Evolutionary conservation across 2,113 vertebrate species (phyloP).

Genomic region (Conger conger): DNA sequence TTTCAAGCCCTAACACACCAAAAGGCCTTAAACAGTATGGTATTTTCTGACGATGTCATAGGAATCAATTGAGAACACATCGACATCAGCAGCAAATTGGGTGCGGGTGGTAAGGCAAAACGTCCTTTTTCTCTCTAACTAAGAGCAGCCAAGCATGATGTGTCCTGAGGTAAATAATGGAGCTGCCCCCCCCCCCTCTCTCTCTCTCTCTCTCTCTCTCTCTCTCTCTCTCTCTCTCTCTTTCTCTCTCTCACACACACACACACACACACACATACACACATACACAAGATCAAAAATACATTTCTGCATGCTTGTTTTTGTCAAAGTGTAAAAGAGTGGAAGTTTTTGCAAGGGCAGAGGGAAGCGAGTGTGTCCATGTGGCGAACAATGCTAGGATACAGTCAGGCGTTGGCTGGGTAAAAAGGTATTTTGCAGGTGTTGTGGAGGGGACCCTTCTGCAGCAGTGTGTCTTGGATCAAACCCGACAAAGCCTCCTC

Average conservation of each 20-base stretch:
- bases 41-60: constrained; percentile 67
- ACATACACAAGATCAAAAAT: background rate
- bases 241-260: constrained; percentile 39
- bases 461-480: constrained; percentile 73
- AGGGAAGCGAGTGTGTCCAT: background rate
- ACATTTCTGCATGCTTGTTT: background rate
- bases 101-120: constrained; percentile 54
- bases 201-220: constrained; percentile 3
- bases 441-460: constrained; percentile 72
- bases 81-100: constrained; percentile 65
- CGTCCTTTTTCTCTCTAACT: constrained; percentile 63
- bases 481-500: constrained; percentile 72
- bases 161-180: constrained; percentile 62
- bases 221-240: constrained; percentile 26
- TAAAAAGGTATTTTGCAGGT: constrained; percentile 73
- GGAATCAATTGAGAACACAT: constrained; percentile 66
- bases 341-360: constrained; percentile 6
- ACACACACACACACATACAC: constrained; percentile 12
- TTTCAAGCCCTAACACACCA: constrained; percentile 42
- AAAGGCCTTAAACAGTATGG: constrained; percentile 53
- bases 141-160: constrained; percentile 58
- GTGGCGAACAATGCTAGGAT: background rate
- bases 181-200: constrained; percentile 47
- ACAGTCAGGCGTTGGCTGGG: constrained; percentile 37
- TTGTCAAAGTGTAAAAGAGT: background rate